Evolutionary conservation across 2,888 invertebrate species (phyloP).

Genomic region (Xanthia togata): DNA sequence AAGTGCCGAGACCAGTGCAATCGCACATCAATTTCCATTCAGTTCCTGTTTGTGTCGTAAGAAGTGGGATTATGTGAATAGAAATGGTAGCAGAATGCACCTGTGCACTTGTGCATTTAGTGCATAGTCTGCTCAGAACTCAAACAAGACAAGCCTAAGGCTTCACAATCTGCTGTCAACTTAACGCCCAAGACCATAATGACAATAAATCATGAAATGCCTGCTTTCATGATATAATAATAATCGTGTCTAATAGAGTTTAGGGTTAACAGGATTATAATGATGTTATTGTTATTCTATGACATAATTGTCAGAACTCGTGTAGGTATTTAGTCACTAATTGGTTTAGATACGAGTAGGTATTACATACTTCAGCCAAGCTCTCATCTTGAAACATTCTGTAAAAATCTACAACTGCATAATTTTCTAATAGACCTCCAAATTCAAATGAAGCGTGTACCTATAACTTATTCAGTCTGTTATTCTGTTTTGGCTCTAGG

Average conservation of each 20-base stretch:
- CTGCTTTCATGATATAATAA: background rate
- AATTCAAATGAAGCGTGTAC: background rate
- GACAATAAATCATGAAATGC: background rate
- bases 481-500: background rate
- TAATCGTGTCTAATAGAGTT: background rate
- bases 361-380: background rate
- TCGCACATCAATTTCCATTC: constrained; percentile 45
- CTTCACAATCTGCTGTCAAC: background rate
- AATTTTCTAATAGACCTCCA: background rate
- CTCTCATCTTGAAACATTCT: background rate
- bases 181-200: background rate
- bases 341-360: background rate
- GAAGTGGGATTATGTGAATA: constrained; percentile 39
- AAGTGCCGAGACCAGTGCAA: constrained; percentile 20
- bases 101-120: background rate
- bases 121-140: background rate
- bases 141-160: background rate
- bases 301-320: constrained; percentile 1
- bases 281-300: background rate
- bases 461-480: background rate
- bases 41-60: constrained; percentile 48
- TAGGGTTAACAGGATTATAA: background rate
- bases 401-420: background rate
- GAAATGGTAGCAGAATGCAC: constrained; percentile 34
- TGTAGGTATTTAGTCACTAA: background rate